Conservation (phyloP, 2,113 vertebrate species). For the Malaclemys terrapin region DNA sequence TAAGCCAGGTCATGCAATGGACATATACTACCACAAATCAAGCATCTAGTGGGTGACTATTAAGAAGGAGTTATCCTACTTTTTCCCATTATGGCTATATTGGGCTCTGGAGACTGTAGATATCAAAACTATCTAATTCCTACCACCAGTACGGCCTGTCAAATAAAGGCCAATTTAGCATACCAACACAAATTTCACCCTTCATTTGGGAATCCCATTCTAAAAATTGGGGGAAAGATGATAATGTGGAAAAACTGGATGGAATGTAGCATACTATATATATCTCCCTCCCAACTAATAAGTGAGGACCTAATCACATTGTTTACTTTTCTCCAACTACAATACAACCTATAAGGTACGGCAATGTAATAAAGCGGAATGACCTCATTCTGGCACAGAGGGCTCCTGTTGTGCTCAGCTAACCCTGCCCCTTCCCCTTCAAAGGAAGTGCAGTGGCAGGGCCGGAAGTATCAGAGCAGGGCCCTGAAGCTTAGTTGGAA, state of each 20-base stretch:
- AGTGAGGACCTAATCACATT: background rate
- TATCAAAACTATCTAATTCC: background rate
- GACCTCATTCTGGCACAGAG: background rate
- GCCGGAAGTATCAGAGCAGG: background rate
- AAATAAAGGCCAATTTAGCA: background rate
- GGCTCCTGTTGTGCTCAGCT: background rate
- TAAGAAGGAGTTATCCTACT: background rate
- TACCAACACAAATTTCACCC: background rate
- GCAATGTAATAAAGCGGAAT: background rate
- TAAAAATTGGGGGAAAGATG: background rate
- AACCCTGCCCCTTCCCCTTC: background rate
- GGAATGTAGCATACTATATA: background rate
- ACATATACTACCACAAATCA: background rate
- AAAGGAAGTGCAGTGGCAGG: background rate
- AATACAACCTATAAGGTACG: background rate
- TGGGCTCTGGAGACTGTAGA: background rate
- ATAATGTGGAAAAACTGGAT: background rate
- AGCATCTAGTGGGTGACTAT: background rate
- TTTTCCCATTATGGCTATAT: background rate
- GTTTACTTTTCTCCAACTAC: background rate
- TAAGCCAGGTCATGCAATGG: background rate
- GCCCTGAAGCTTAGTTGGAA: background rate
- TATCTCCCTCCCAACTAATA: background rate
- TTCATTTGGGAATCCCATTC: background rate
- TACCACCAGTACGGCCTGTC: background rate